Evolutionary conservation across 2,888 invertebrate species (phyloP).

Genomic region (Tipula unca): DNA sequence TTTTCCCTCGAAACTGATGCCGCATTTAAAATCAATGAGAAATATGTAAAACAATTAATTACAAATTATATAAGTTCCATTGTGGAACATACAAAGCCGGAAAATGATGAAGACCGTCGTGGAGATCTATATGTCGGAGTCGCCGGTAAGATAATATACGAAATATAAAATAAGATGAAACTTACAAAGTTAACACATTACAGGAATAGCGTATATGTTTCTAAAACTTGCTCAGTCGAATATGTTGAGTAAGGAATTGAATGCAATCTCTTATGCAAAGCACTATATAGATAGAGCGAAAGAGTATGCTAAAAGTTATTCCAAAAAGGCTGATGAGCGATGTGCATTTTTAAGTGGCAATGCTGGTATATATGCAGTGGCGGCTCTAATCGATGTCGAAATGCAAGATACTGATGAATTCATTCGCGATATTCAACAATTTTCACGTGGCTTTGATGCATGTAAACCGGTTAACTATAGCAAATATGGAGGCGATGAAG

Average conservation of each 20-base stretch:
- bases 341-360: constrained; percentile 71
- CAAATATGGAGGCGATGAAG: constrained; percentile 67
- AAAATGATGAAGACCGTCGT: constrained; percentile 24
- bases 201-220: constrained; percentile 67
- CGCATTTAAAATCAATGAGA: not conserved
- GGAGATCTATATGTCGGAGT: constrained; percentile 41
- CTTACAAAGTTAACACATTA: not conserved
- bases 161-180: not conserved
- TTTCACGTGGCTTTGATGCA: constrained; percentile 36
- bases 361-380: constrained; percentile 66
- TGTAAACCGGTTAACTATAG: constrained; percentile 50
- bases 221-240: constrained; percentile 56
- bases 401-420: constrained; percentile 42
- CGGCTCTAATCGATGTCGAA: constrained; percentile 50
- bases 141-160: constrained; percentile 30
- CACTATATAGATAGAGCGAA: constrained; percentile 57
- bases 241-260: constrained; percentile 38
- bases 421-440: constrained; percentile 36
- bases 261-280: constrained; percentile 50
- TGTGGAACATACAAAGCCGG: not conserved
- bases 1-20: not conserved
- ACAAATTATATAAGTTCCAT: not conserved
- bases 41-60: not conserved
- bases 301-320: constrained; percentile 43
- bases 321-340: constrained; percentile 47